These are phyloP conservation scores for Lagopus muta DNA, from an alignment of 2,113 vertebrate genomes.

Conservation along the genomic window DNA sequence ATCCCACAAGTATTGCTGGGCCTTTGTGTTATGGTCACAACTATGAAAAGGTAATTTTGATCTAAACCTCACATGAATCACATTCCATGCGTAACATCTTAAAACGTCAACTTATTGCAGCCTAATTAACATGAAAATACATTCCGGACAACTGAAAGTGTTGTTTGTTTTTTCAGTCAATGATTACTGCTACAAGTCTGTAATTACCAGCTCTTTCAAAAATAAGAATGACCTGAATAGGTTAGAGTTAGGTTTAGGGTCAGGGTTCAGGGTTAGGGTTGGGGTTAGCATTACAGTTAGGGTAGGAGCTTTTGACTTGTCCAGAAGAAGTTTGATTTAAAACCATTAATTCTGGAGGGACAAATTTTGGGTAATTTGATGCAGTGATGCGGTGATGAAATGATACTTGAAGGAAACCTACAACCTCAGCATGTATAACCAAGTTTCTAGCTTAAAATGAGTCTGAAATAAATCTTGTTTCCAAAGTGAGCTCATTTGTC, in stretches of 20 bases:
- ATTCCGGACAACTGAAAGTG: neutral
- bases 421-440: neutral
- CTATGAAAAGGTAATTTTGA: neutral
- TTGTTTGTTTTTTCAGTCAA: neutral
- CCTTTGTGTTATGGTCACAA: neutral
- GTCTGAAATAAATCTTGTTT: neutral
- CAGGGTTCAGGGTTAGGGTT: too few relatives aligned
- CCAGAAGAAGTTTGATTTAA: neutral
- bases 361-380: neutral
- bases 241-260: too few relatives aligned
- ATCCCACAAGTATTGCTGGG: neutral
- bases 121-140: neutral
- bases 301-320: neutral
- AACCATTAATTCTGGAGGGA: neutral
- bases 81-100: neutral
- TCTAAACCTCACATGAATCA: neutral
- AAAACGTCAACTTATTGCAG: neutral
- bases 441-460: neutral
- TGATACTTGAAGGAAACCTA: neutral
- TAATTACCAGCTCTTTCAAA: neutral
- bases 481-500: neutral
- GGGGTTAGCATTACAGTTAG: too few relatives aligned
- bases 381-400: neutral
- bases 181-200: neutral
- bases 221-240: neutral